Base-by-base conservation (phyloP, 1,140 invertebrate genomes). In the Scylla paramamosain region DNA sequence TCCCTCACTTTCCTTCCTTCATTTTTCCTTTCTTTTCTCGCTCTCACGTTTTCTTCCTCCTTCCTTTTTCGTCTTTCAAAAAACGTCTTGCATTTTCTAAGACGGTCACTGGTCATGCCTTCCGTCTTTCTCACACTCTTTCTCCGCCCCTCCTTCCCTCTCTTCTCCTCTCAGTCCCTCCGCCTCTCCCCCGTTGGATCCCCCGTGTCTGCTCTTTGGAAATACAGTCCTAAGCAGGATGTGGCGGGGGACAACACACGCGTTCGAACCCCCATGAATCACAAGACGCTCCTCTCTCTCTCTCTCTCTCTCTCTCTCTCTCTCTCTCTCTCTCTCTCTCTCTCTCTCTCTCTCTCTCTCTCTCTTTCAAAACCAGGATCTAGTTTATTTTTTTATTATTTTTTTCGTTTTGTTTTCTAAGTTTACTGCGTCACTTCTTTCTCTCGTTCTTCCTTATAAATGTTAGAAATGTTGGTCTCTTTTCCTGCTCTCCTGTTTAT, bases 151-250 rank as follows among this genome's bases (percentile, higher is more conserved):
- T n/a, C 4, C 48, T 31, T 59, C 32, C 46, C 82, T 16, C 46
- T 89, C n/a, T 45, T 84, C 52, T 3, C 45, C 82, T 7, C 45
- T 7, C 8, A 84, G 31, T 16, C 46, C 93, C 32, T 46, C 52
- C 48, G 29, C 31, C 48, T 89, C n/a, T 86, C 31, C 6, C 31
- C 84, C 8, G n/a, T 20, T 6, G 84, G 29, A 2, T 52, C 29
- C 83, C 48, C 92, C 20, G 1, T 46, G 14, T 31, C 12, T 10
- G 82, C 25, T 31, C 86, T 52, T 59, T 88, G 28, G 59, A 90
- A 94, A 77, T 77, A 77, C 86, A 94, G 29, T 93, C 77, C 20
- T 93, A 93, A 93, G 91, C 67, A 89, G 93, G 86, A 89, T 94
- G 86, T 94, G 87, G 86, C 87, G 25, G 32, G 52, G 77, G 10